Conservation (phyloP, 2,113 vertebrate species). For the Limnothrissa miodon region DNA sequence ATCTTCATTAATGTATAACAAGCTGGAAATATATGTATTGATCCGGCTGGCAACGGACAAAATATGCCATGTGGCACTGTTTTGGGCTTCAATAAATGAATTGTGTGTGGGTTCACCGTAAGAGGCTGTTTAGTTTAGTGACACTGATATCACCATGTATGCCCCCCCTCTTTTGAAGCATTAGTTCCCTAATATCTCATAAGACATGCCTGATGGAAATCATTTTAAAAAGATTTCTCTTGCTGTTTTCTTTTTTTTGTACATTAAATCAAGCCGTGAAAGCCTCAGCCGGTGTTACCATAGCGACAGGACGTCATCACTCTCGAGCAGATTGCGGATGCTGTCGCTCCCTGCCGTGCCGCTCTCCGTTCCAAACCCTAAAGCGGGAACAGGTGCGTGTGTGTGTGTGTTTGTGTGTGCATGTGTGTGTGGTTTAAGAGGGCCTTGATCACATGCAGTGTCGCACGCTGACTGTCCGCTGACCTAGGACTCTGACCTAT, state of each 20-base stretch:
- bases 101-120: background rate
- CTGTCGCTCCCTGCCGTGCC: constrained; percentile 42
- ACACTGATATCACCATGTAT: background rate
- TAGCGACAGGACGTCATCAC: constrained; percentile 66
- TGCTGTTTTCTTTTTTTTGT: constrained; percentile 30
- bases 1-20: constrained; percentile 58
- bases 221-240: constrained; percentile 24
- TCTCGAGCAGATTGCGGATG: constrained; percentile 65
- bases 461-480: background rate
- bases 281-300: constrained; percentile 68
- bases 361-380: constrained; percentile 3
- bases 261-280: constrained; percentile 25
- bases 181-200: background rate
- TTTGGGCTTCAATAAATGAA: background rate
- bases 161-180: background rate
- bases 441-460: constrained; percentile 51
- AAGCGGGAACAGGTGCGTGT: constrained; percentile 59
- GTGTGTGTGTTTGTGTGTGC: constrained; percentile 27
- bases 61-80: background rate
- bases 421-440: constrained; percentile 17
- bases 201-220: background rate
- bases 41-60: constrained; percentile 17
- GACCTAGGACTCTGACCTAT: background rate
- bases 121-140: background rate
- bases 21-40: constrained; percentile 43